Conservation (phyloP, 2,888 invertebrate genomes). For the Polymixis flavicincta region DNA sequence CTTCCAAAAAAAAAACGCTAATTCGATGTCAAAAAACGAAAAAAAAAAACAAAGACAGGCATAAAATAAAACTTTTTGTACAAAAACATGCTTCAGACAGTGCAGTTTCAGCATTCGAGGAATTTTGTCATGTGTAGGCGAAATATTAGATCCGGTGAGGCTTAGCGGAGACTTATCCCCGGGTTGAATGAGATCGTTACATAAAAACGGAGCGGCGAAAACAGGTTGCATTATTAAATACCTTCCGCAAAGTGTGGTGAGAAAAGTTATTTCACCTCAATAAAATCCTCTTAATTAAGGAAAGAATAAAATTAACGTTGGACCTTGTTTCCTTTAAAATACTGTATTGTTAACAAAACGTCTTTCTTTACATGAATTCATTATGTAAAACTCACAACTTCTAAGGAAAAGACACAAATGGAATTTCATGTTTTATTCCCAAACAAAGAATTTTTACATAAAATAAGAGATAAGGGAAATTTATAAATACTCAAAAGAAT, state of each 20-base stretch:
- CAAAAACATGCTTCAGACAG: background rate
- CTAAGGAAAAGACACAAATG: too few relatives aligned
- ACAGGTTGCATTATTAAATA: slow-evolving; percentile 58
- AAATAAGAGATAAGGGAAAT: slow-evolving; percentile 20
- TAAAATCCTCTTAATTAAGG: slow-evolving; percentile 35
- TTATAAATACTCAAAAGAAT: slow-evolving; percentile 14
- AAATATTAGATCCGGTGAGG: slow-evolving; percentile 26
- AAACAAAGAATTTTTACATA: slow-evolving; percentile 3
- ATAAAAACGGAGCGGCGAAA: slow-evolving; percentile 50
- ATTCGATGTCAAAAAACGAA: too few relatives aligned
- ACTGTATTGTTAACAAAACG: background rate
- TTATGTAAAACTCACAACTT: background rate
- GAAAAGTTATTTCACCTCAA: slow-evolving; percentile 27
- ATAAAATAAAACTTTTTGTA: background rate
- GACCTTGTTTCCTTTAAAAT: slow-evolving; percentile 1
- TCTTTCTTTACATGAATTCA: background rate
- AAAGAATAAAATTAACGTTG: background rate
- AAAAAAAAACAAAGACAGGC: too few relatives aligned
- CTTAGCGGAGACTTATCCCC: slow-evolving; percentile 27
- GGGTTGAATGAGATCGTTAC: slow-evolving; percentile 48
- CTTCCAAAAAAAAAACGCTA: too few relatives aligned
- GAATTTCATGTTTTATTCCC: background rate
- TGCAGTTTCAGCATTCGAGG: slow-evolving; percentile 14
- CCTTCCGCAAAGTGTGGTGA: slow-evolving; percentile 33
- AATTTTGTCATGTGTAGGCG: slow-evolving; percentile 19